Evolutionary conservation across 1,140 invertebrate genomes (phyloP), one percentile per base, ranked within the genome.

Genomic region (Drosophila erecta): DNA sequence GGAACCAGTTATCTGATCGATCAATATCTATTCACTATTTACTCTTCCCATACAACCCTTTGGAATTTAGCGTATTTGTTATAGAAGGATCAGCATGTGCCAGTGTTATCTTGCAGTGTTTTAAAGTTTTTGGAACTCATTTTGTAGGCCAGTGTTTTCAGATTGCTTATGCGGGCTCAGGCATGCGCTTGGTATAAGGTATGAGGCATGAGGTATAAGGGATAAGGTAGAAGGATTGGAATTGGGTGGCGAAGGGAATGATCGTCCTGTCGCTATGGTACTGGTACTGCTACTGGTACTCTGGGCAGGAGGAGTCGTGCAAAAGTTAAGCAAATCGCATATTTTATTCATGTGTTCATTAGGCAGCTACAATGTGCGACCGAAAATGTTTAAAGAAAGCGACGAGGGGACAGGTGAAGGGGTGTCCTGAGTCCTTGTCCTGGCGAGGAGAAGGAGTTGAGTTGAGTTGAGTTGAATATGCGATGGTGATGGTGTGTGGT

Each of bases 301-400:
- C 30, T 57, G 46, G 69, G 50, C 47, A 79, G 49, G 58, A 79
- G 49, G 58, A 84, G 85, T 81, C 79, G 84, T 77, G 84, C 79
- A 89, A 84, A 76, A 86, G 84, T 89, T 89, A 89, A 89, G 84
- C 84, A 89, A 89, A 89, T 89, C 84, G 84, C 84, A 89, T 89
- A 89, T 89, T 89, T 89, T 89, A 89, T 89, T 89, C 84, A 89
- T 89, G 84, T 89, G 84, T 89, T 89, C 84, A 89, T 89, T 89
- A 89, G 84, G 85, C 80, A 78, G 84, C 84, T 89, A 89, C 84
- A 89, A 89, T 89, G 84, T 89, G 84, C 85, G 85, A 89, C 84
- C 84, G 79, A 89, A 89, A 89, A 87, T 89, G 84, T 84, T 89
- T 89, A 89, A 89, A 90, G 85, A 85, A 77, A 84, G 72, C 65